A percentile compares a stretch with the other conserved stretches of the same genome.
phyloP scores from a whole-genome alignment of 2,888 invertebrate species.

The Ormia ochracea region DNA sequence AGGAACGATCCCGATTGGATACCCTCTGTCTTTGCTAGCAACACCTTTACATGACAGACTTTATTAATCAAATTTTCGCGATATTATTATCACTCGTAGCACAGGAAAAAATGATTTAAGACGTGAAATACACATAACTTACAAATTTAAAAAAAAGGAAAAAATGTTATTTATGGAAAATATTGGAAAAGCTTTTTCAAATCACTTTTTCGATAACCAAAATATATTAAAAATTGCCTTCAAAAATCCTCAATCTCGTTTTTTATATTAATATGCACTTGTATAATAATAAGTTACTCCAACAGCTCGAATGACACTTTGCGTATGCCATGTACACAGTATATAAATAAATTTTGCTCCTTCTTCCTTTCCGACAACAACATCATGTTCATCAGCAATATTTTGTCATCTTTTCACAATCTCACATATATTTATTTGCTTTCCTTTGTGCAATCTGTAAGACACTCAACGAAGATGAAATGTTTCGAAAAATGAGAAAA shows the following conservation, averaged over 20 bases:
- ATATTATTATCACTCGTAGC: too few relatives aligned
- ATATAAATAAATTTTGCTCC: slow-evolving; percentile 23
- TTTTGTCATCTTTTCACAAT: slow-evolving; percentile 39
- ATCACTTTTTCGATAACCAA: too few relatives aligned
- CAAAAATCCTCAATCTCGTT: background rate
- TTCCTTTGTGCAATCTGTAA: background rate
- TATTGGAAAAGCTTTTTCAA: too few relatives aligned
- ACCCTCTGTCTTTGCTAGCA: too few relatives aligned
- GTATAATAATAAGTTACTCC: background rate
- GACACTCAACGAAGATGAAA: slow-evolving; percentile 22
- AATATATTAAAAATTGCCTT: background rate
- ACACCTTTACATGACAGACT: too few relatives aligned
- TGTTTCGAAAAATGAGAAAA: slow-evolving; percentile 9
- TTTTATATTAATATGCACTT: background rate
- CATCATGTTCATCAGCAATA: slow-evolving; percentile 48
- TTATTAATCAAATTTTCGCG: too few relatives aligned
- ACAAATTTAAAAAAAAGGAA: too few relatives aligned
- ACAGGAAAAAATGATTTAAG: too few relatives aligned
- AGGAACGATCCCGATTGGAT: too few relatives aligned
- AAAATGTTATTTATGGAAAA: too few relatives aligned
- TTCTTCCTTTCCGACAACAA: slow-evolving; percentile 27
- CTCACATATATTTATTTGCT: background rate
- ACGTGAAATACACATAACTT: too few relatives aligned
- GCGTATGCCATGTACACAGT: slow-evolving; percentile 37
- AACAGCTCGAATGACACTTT: slow-evolving; percentile 25